Evolutionary conservation across 2,797 vertebrate genomes (phyloP).

Genomic region (Staurois parvus): DNA sequence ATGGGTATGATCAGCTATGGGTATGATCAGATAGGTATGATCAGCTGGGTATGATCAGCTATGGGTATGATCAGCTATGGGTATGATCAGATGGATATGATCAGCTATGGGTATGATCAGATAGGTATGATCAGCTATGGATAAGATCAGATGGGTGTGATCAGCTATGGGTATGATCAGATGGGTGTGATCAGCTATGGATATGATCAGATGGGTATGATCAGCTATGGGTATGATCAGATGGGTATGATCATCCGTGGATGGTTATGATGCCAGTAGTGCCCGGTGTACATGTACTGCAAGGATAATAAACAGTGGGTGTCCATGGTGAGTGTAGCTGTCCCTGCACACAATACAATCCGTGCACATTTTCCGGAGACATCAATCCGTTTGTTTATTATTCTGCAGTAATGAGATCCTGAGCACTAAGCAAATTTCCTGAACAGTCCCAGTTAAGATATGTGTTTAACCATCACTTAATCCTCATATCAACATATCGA

Average conservation of each 20-base stretch:
- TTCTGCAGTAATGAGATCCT: slow-evolving; percentile 57
- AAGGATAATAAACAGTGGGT: background rate
- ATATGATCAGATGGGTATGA: too few species aligned
- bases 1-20: too few species aligned
- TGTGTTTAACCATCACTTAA: slow-evolving; percentile 60
- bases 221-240: too few species aligned
- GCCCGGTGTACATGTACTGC: background rate
- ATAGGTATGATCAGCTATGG: too few species aligned
- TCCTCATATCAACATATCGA: slow-evolving; percentile 57
- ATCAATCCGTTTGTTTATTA: slow-evolving; percentile 56
- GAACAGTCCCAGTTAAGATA: slow-evolving; percentile 41
- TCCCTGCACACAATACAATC: background rate
- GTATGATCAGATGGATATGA: too few species aligned
- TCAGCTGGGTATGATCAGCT: too few species aligned
- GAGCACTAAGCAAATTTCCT: slow-evolving; percentile 58
- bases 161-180: too few species aligned
- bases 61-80: too few species aligned
- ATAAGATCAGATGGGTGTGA: too few species aligned
- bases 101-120: too few species aligned
- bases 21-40: too few species aligned
- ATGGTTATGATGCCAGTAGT: background rate
- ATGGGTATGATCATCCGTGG: background rate
- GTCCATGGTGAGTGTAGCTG: slow-evolving; percentile 1
- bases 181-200: background rate
- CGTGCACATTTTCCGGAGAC: slow-evolving; percentile 18